phyloP scores from a whole-genome alignment of 1,140 invertebrate genomes.

The Halotydeus destructor region DNA sequence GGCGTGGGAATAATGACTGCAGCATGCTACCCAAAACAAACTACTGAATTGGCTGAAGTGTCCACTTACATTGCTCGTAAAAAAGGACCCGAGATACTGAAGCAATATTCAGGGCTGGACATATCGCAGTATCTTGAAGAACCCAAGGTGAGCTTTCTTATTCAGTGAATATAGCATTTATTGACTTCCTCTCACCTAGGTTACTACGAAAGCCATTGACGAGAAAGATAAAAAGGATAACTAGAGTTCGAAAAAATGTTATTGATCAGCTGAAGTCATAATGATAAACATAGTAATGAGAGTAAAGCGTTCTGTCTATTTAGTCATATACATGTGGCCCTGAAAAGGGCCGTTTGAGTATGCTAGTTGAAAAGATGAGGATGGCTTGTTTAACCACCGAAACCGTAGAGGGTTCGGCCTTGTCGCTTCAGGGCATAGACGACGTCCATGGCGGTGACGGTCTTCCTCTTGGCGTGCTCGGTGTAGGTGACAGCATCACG shows the following conservation, averaged over 20 bases:
- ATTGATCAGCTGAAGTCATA: no score
- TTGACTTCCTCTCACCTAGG: neutral
- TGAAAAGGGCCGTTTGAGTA: conserved; percentile 23
- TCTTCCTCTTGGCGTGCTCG: conserved; percentile 59
- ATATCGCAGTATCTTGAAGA: neutral
- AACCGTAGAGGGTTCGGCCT: conserved; percentile 41
- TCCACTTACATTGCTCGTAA: conserved; percentile 3
- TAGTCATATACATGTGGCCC: conserved; percentile 20
- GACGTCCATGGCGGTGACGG: conserved; percentile 63
- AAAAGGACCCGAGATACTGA: neutral
- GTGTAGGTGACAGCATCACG: conserved; percentile 62
- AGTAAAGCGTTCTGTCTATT: neutral
- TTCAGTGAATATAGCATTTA: neutral
- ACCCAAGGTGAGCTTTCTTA: neutral
- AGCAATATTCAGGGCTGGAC: conserved; percentile 3
- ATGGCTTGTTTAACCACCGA: conserved; percentile 29
- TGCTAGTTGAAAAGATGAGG: neutral
- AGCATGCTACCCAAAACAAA: conserved; percentile 10
- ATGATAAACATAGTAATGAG: no score
- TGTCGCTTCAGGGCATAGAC: conserved; percentile 64
- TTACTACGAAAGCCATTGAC: no score
- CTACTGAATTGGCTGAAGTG: neutral
- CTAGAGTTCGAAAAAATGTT: no score
- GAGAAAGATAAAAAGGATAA: no score
- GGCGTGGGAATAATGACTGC: conserved; percentile 1